Percentiles rank a stretch among this genome's conserved stretches.
Evolutionary conservation across 2,113 vertebrate genomes (phyloP).

Genomic region (Plestiodon gilberti): DNA sequence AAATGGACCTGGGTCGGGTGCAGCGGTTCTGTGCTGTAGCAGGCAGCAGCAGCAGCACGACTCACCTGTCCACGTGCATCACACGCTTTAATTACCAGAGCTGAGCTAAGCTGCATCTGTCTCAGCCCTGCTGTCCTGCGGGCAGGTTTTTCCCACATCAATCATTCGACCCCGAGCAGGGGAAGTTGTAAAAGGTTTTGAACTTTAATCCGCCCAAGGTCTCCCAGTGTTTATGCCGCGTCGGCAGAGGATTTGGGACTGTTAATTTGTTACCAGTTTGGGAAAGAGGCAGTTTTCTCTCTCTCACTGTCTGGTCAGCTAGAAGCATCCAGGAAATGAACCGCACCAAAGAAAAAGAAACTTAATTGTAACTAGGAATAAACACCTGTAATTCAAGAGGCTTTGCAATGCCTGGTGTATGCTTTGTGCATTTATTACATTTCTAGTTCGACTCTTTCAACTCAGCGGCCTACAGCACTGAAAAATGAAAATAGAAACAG

Average conservation of each 20-base stretch:
- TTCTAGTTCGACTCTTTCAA: neutral
- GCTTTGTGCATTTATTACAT: no score
- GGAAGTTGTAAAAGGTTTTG: constrained; percentile 33
- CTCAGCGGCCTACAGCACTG: neutral
- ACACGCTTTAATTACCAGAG: no score
- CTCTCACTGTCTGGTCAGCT: neutral
- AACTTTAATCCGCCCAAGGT: constrained; percentile 31
- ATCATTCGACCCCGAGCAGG: neutral
- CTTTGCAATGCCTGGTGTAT: neutral
- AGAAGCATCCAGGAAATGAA: neutral
- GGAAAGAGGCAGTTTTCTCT: neutral
- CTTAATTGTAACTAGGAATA: no score
- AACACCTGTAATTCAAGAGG: neutral
- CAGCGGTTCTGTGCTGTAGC: neutral
- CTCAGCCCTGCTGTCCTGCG: neutral
- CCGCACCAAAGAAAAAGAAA: neutral
- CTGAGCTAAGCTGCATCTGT: neutral
- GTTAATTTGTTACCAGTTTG: constrained; percentile 1
- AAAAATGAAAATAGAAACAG: neutral
- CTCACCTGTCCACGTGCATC: neutral
- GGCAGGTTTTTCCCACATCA: constrained; percentile 17
- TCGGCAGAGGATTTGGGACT: neutral
- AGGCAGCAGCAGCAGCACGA: no score
- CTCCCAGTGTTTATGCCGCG: neutral
- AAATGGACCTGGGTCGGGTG: neutral